Evolutionary conservation across 2,797 vertebrate species (phyloP), one percentile per base, ranked within the genome.

Genomic region (Siniperca scherzeri): DNA sequence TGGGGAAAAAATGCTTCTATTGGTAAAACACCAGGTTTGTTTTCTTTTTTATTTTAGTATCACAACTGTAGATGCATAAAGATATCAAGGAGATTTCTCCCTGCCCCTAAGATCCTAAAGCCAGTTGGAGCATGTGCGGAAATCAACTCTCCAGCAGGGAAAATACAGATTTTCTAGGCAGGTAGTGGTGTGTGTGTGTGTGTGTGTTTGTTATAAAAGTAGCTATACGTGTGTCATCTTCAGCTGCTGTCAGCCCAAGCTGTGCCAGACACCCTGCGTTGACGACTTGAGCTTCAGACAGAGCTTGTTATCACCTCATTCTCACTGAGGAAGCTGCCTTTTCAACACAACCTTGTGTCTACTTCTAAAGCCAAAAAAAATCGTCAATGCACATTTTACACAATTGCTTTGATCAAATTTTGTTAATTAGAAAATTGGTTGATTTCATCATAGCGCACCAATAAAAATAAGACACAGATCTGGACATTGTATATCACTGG

Each of bases 221-320:
- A 33, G 21, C 7, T 66, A 56, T 77, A 27, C 0, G 14, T 85
- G 83, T 88, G 89, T 88, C 82, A 83, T 87, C 55, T 53, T 85
- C 71, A 87, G 88, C 83, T 84, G 86, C 88, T 85, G 82, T 90
- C 87, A 66, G 75, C 64, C 77, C 77, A 84, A 83, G 88, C 87
- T 89, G 87, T 84, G 87, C 66, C 80, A 91, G 86, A 91, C 84
- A 67, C 62, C 70, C 81, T 40, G 74, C 7, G 5, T 22, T 19
- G 79, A 70, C 19, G 2, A 55, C 64, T 56, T 50, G 50, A 86
- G 70, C 77, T 42, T 71, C 36, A 68, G 64, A 66, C 73, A 71
- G 79, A 66, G 83, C 77, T 88, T 33, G 77, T 91, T 90, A 86
- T 78, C 88, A 36, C 62, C 84, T 83, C 46, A 1, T 60, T 86